Evolutionary conservation across 2,888 invertebrate genomes (phyloP).

Genomic region (Amphipyra tragopoginis): DNA sequence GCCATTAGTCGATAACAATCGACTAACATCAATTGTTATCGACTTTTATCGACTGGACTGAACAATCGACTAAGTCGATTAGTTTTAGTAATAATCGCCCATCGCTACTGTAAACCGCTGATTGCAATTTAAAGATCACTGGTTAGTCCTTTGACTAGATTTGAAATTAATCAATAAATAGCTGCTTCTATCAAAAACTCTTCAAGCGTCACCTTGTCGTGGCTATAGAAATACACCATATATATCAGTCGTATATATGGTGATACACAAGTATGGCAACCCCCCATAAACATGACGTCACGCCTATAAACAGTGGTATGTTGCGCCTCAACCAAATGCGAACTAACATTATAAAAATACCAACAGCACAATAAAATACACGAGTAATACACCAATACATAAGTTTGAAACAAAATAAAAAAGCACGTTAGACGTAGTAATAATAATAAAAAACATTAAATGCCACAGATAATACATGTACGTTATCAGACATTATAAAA

Average conservation of each 20-base stretch:
- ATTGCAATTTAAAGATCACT: not conserved
- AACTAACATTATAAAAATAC: conserved; percentile 81
- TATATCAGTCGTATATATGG: conserved; percentile 79
- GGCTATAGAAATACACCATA: conserved; percentile 57
- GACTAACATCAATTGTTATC: no score
- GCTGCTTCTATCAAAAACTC: conserved; percentile 10
- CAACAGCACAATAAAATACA: conserved; percentile 73
- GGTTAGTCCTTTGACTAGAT: not conserved
- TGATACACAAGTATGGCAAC: conserved; percentile 87
- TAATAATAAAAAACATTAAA: conserved; percentile 67
- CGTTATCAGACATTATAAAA: conserved; percentile 67
- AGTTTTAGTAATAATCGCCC: no score
- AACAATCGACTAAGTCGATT: no score
- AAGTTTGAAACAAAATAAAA: conserved; percentile 62
- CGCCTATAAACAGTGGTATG: conserved; percentile 95
- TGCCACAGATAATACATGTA: conserved; percentile 83
- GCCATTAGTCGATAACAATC: no score
- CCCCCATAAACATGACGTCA: conserved; percentile 97
- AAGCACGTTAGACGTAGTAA: conserved; percentile 75
- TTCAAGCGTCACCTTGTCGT: conserved; percentile 16
- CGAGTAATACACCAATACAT: conserved; percentile 55
- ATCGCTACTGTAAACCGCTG: no score
- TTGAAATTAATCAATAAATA: conserved; percentile 1
- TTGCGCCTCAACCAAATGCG: conserved; percentile 90
- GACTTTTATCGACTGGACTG: no score